Evolutionary conservation across 2,888 invertebrate species (phyloP), one percentile per base, ranked within the genome.

Genomic region (Plebejus melissa): DNA sequence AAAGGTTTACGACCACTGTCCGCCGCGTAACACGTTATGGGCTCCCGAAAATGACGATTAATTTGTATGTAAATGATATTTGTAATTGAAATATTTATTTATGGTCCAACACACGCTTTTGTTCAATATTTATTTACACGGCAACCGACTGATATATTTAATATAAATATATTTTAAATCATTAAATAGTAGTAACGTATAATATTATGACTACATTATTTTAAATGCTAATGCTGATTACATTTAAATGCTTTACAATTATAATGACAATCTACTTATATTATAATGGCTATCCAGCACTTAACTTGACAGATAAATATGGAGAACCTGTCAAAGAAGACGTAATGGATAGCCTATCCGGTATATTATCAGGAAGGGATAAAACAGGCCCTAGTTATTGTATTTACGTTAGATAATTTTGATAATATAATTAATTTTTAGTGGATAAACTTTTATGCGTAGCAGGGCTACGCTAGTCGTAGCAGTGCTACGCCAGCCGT

Each of bases 1-100:
- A 70, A 77, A 76, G 80, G 81, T 83, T 83, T 82, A 83, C 81
- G 83, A 82, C 76, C 80, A 77, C 75, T 65, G 65, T 65, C 32
- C 22, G 28, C 32, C 65, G 16, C 65, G 65, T 9, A n/a, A 60
- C 79, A 58, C 11, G 28, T 46, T 71, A 77, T 4, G 41, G 58
- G 60, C 9, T 65, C 74, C 74, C 69, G 76, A 76, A 75, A 69
- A 22, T 28, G 54, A 69, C 69, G 36, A 28, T 76, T 60, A 58
- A 46, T 74, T 72, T 74, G 38, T 74, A 36, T 72, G 72, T 32
- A 72, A 72, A 72, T 46, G 50, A 28, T 50, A 50, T 72, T 72
- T 46, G 72, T 72, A 46, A 72, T 72, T 72, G 50, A 72, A 72
- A 72, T 72, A 50, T 54, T 72, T 72, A 72, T 72, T 65, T 65